A percentile compares a stretch with the other conserved stretches of the same genome.
Evolutionary conservation across 1,140 invertebrate genomes (phyloP).

Genomic region (Scylla paramamosain): DNA sequence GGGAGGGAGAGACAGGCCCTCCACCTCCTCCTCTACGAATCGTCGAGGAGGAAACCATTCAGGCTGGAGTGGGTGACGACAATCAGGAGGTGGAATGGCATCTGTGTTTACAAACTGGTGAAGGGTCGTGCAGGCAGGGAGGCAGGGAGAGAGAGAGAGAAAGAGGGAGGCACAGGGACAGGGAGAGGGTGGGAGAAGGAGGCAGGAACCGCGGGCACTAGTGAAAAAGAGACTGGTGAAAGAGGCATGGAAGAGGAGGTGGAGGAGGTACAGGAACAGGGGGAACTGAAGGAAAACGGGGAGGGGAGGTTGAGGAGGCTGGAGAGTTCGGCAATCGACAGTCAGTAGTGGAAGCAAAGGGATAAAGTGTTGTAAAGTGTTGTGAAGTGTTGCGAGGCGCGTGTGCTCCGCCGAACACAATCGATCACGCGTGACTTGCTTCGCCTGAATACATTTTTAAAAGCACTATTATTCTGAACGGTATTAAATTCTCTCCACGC

Average conservation of each 20-base stretch:
- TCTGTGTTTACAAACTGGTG: slow-evolving; percentile 2
- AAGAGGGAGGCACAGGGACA: neutral
- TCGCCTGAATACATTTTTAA: neutral
- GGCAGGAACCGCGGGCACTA: neutral
- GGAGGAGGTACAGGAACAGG: neutral
- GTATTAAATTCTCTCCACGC: neutral
- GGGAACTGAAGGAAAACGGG: neutral
- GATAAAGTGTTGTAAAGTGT: neutral
- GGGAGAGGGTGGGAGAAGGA: neutral
- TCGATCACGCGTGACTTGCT: neutral
- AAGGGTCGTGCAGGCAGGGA: neutral
- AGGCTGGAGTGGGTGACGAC: neutral
- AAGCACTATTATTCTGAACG: neutral
- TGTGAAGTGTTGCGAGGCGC: neutral
- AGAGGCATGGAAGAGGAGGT: neutral
- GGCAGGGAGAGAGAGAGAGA: neutral
- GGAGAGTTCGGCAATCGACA: neutral
- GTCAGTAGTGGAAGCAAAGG: neutral
- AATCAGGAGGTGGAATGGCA: neutral
- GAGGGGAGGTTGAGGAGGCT: neutral
- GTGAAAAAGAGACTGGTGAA: neutral
- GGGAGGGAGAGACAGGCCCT: neutral
- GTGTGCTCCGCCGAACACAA: neutral
- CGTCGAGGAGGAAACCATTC: slow-evolving; percentile 8
- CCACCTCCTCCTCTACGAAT: neutral